Base-by-base conservation (phyloP, 2,888 invertebrate species). In the Nomada lathburiana region DNA sequence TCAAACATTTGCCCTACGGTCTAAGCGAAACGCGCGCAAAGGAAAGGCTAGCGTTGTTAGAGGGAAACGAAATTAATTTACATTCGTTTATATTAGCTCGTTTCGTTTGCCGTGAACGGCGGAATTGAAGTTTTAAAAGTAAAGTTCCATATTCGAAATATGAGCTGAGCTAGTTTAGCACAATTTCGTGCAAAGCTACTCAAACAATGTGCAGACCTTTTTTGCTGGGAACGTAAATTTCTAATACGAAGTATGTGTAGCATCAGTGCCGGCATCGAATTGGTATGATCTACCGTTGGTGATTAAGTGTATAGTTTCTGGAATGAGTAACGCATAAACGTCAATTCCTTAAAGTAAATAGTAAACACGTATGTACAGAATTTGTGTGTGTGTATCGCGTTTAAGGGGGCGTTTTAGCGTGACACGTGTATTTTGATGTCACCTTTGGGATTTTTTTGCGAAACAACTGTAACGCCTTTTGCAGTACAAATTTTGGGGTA, bases 201-300 rank as follows among this genome's bases (percentile, higher is more conserved):
- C 13, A 4, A 13, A 57, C 2, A 26, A 26, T 57, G 11, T 26
- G 16, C 9, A 20, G 26, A 57, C 5, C 26, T 7, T 44, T 50
- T 65, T 50, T 23, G 11, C 3, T 29, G 50, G 65, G 29, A 65
- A 65, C 50, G 50, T 65, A 65, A 65, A 65, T 65, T 65, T 65
- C 65, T n/a, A 52, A 29, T 7, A 0, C 1, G 13, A 26, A 13
- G 36, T 36, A 36, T 36, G 36, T 36, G n/a, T 29, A 26, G 26
- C 26, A 4, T 65, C 50, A 29, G 26, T 7, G 50, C 3, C n/a
- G 47, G 13, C 13, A 13, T 50, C 36, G 50, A 29, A 65, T n/a
- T 26, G n/a, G 29, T n/a, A n/a, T 11, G 18, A 29, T 65, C n/a
- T 52, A 29, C 29, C 29, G n/a, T 50, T 50, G 26, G 13, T 50